These are phyloP conservation scores for Leptopilina myrica DNA, from an alignment of 2,888 invertebrate genomes.

Conservation along the genomic window DNA sequence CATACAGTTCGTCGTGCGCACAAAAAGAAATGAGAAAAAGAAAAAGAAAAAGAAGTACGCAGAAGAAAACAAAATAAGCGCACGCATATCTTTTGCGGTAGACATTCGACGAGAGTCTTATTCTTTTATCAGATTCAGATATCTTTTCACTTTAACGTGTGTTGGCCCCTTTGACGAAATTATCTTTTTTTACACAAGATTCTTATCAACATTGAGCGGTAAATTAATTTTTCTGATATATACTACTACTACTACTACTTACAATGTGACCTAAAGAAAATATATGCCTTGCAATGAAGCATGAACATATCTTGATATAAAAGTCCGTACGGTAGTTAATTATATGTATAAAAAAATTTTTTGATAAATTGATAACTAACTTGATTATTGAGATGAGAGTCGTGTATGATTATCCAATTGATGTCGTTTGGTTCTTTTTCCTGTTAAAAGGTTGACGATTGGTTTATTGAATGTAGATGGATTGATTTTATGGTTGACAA, in stretches of 20 bases:
- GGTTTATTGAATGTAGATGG: background rate
- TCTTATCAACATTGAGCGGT: slow-evolving; percentile 15
- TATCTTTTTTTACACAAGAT: slow-evolving; percentile 17
- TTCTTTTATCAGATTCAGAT: slow-evolving; percentile 18
- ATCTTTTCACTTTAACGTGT: background rate
- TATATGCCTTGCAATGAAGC: background rate
- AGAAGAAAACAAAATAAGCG: slow-evolving; percentile 43
- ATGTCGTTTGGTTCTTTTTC: background rate
- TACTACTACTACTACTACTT: background rate
- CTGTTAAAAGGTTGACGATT: too few relatives aligned
- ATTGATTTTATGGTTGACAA: background rate
- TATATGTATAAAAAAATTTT: background rate
- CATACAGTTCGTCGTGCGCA: background rate
- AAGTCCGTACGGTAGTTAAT: slow-evolving; percentile 9
- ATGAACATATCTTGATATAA: slow-evolving; percentile 5
- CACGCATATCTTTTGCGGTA: background rate
- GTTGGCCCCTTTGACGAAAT: slow-evolving; percentile 4
- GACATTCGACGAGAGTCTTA: slow-evolving; percentile 14
- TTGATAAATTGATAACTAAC: slow-evolving; percentile 19
- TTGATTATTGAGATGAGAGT: slow-evolving; percentile 10
- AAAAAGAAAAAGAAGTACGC: too few relatives aligned
- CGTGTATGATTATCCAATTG: slow-evolving; percentile 3
- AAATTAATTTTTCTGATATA: slow-evolving; percentile 21
- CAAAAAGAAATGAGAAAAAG: too few relatives aligned
- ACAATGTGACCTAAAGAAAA: slow-evolving; percentile 19